Evolutionary conservation across 53 echinoderm and acorn worm genomes (phyloP).

Genomic region (Holothuria leucospilota): DNA sequence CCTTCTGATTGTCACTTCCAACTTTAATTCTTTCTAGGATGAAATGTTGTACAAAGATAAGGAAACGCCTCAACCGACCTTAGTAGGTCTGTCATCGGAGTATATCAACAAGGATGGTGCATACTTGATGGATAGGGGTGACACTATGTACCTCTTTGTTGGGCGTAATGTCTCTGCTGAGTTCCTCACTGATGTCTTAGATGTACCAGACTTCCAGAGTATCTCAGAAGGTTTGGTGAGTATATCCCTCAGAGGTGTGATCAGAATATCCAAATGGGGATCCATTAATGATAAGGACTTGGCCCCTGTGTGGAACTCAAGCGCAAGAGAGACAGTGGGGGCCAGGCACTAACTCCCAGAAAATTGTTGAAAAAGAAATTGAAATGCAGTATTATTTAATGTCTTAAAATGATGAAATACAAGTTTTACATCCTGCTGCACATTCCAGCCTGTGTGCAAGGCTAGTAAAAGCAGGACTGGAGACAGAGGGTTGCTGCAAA

Average conservation of each 20-base stretch:
- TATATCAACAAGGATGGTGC: conserved; percentile 85
- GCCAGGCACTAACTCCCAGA: too few species aligned
- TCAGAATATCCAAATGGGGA: too few species aligned
- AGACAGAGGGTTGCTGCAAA: too few species aligned
- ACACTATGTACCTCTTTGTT: conserved; percentile 83
- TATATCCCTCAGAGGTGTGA: neutral
- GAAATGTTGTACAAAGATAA: conserved; percentile 81
- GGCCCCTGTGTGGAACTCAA: too few species aligned
- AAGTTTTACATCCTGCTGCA: too few species aligned
- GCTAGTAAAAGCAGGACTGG: too few species aligned
- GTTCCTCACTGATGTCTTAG: conserved; percentile 80
- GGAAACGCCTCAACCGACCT: conserved; percentile 80
- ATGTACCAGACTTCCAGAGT: conserved; percentile 84
- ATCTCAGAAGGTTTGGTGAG: conserved; percentile 92
- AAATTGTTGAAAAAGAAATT: neutral
- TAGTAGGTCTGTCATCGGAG: conserved; percentile 82
- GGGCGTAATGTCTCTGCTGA: conserved; percentile 73
- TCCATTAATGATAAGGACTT: neutral
- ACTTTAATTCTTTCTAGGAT: conserved; percentile 61
- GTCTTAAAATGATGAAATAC: too few species aligned
- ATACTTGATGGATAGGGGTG: conserved; percentile 90
- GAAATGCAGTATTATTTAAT: too few species aligned
- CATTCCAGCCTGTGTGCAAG: too few species aligned
- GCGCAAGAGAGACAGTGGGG: too few species aligned
- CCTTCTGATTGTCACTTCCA: too few species aligned